phyloP scores from a whole-genome alignment of 2,888 invertebrate genomes.

The Gisinianus flammeolus region DNA sequence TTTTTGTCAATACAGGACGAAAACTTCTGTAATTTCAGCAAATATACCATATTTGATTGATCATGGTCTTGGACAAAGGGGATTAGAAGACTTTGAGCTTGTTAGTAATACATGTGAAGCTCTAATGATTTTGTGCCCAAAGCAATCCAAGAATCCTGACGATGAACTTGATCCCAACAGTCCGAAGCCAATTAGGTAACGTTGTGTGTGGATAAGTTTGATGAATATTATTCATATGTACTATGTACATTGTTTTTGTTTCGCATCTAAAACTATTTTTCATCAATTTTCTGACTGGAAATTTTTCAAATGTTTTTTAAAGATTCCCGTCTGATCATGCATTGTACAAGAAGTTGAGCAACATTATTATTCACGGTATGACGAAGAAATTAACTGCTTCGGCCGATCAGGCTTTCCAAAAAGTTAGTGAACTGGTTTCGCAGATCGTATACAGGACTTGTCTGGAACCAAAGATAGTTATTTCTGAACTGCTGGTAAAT shows the following conservation, averaged over 20 bases:
- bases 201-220: no score
- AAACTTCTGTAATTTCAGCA: constrained; percentile 40
- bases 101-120: constrained; percentile 52
- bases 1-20: constrained; percentile 2
- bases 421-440: constrained; percentile 47
- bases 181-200: background rate
- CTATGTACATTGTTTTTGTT: background rate
- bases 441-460: constrained; percentile 53
- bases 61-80: constrained; percentile 48
- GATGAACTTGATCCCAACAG: constrained; percentile 1
- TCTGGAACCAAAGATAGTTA: constrained; percentile 46
- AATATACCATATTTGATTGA: constrained; percentile 50
- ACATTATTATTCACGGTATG: constrained; percentile 48
- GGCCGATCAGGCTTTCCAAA: constrained; percentile 43
- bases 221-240: no score
- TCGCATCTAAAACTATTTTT: no score
- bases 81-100: constrained; percentile 46
- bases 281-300: no score
- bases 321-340: constrained; percentile 43
- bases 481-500: constrained; percentile 42
- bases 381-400: constrained; percentile 38
- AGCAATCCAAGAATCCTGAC: constrained; percentile 40
- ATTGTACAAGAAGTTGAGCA: constrained; percentile 46
- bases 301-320: no score
- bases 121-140: constrained; percentile 49